These are phyloP conservation scores for Rhabdomys dilectus DNA, from an alignment of 2,113 vertebrate species.

Conservation along the genomic window DNA sequence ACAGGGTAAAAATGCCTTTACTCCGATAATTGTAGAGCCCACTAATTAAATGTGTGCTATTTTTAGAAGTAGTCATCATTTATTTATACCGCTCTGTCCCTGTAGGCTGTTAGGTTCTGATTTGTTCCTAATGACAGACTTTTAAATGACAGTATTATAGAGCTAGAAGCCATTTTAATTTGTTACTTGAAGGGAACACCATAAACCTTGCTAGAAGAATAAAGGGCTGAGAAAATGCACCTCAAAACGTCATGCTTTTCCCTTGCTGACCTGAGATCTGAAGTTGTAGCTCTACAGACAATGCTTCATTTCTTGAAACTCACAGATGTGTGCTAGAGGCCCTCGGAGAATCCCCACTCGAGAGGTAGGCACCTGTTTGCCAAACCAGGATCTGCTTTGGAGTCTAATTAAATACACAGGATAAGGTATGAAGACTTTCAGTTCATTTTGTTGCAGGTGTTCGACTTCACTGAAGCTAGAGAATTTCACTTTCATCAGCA, in stretches of 20 bases:
- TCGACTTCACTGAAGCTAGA: neutral
- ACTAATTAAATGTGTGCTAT: neutral
- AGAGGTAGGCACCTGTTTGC: conserved; percentile 39
- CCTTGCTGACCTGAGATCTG: neutral
- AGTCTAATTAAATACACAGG: neutral
- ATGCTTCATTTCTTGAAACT: conserved; percentile 27
- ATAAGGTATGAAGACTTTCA: neutral
- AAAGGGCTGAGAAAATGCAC: neutral
- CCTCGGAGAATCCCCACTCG: neutral
- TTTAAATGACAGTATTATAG: conserved; percentile 4
- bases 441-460: neutral
- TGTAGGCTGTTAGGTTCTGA: conserved; percentile 3
- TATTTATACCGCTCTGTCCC: conserved; percentile 21
- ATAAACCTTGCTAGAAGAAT: conserved; percentile 34
- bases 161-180: conserved; percentile 57
- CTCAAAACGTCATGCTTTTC: conserved; percentile 20
- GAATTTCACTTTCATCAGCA: conserved; percentile 34
- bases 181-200: neutral
- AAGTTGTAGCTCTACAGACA: conserved; percentile 42
- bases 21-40: neutral
- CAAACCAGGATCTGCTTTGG: neutral
- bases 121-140: conserved; percentile 34
- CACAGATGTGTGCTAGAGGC: neutral
- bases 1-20: neutral
- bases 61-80: neutral